Evolutionary conservation across 2,113 vertebrate species (phyloP), one percentile per base, ranked within the genome.

Genomic region (Apaloderma vittatum): DNA sequence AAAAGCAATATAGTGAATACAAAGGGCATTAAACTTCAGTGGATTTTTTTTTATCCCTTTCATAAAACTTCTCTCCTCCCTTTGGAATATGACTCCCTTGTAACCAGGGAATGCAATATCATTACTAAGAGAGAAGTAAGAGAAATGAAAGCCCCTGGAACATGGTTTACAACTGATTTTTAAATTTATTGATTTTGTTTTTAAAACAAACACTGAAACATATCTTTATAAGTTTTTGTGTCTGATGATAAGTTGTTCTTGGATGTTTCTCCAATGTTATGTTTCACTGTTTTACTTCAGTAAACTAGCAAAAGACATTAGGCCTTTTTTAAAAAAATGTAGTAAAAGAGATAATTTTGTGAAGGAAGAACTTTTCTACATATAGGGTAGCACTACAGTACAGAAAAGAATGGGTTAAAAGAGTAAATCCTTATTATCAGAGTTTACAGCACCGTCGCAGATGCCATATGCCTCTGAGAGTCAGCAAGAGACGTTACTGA

Each of bases 321-420:
- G 37, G 5, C 88, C 15, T 59, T 58, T 7, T 0, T 2, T 36
- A 71, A 72, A 95, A 55, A 43, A 58, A 37, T 27, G 12, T 7
- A 51, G 2, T 66, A 36, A 58, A 59, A 19, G 30, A 80, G 54
- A 29, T 54, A 14, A 29, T 86, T 83, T 27, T 62, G 5, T 67
- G 34, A 63, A 4, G 37, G 52, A 76, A 52, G 57, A 40, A 45
- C 23, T 88, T 92, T 90, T 62, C 63, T 71, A 6, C 24, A 6
- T 55, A 11, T 3, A 12, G 12, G 5, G 6, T 54, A 59, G 48
- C 71, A 72, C n/a, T 70, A 16, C 34, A 54, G 55, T 49, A 23
- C 71, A 67, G 95, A 80, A 83, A 83, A 82, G 51, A 93, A 95
- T 14, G 93, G 59, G 88, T 95, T 97, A 96, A 96, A 96, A 90